Evolutionary conservation across 2,888 invertebrate species (phyloP).

Genomic region (Cylloceria caligata): DNA sequence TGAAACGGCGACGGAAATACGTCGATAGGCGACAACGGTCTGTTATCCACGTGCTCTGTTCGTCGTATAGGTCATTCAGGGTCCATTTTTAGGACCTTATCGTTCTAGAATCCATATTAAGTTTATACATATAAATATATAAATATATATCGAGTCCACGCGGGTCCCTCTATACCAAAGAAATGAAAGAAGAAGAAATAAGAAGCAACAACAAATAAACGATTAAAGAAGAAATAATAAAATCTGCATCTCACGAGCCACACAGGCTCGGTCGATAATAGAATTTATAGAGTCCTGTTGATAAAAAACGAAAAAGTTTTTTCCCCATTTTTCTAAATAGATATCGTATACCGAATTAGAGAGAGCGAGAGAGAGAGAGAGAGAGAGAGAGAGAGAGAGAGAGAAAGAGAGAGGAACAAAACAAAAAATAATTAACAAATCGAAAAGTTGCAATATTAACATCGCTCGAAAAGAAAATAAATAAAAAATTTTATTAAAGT

Average conservation of each 20-base stretch:
- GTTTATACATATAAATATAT: slow-evolving; percentile 63
- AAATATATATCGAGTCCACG: slow-evolving; percentile 55
- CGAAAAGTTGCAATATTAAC: slow-evolving; percentile 39
- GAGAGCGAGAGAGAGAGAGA: too few species aligned
- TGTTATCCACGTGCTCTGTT: slow-evolving; percentile 57
- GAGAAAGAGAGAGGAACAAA: slow-evolving; percentile 14
- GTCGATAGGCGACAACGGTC: slow-evolving; percentile 56
- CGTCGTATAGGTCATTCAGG: slow-evolving; percentile 69
- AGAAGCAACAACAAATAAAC: slow-evolving; percentile 6
- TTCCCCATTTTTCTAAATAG: slow-evolving; percentile 61
- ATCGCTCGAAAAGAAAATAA: slow-evolving; percentile 38
- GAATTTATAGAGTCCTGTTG: slow-evolving; percentile 51
- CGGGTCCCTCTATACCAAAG: slow-evolving; percentile 34
- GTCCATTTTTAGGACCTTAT: slow-evolving; percentile 68
- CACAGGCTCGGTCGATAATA: slow-evolving; percentile 42
- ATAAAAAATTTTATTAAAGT: slow-evolving; percentile 42
- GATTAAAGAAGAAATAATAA: slow-evolving; percentile 24
- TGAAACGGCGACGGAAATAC: slow-evolving; percentile 9
- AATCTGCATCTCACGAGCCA: slow-evolving; percentile 35
- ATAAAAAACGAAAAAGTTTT: slow-evolving; percentile 27
- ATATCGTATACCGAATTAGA: slow-evolving; percentile 52
- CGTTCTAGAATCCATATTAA: slow-evolving; percentile 66
- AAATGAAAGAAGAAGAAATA: slow-evolving; percentile 35
- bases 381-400: too few species aligned
- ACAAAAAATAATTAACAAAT: slow-evolving; percentile 42